Conservation (phyloP, 2,888 invertebrate species). For the Cataglyphis cursor region DNA sequence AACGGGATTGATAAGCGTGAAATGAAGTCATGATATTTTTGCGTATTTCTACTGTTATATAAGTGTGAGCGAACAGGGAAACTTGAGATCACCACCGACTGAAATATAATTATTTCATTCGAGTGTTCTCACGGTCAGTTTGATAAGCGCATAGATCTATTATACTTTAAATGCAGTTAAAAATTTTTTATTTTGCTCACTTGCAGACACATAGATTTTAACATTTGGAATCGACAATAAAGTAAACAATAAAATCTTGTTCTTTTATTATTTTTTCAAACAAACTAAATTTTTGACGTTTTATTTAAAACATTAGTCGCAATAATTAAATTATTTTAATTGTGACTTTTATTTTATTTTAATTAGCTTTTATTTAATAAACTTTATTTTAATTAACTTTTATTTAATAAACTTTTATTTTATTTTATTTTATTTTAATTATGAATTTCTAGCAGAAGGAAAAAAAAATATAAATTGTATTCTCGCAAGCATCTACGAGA, state of each 20-base stretch:
- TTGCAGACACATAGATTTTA: background rate
- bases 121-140: slow-evolving; percentile 10
- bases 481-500: background rate
- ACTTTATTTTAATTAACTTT: too few species aligned
- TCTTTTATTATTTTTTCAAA: background rate
- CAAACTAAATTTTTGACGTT: background rate
- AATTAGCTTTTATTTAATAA: too few species aligned
- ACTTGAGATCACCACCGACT: slow-evolving; percentile 34
- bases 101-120: slow-evolving; percentile 44
- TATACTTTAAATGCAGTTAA: background rate
- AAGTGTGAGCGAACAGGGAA: slow-evolving; percentile 24
- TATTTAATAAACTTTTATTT: too few species aligned
- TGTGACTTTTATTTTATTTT: background rate
- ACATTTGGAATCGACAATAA: background rate
- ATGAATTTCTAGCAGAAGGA: background rate
- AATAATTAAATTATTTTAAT: slow-evolving; percentile 6
- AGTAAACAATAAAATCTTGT: background rate
- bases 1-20: slow-evolving; percentile 77
- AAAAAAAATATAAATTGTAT: background rate
- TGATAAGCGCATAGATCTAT: background rate
- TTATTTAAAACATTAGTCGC: background rate
- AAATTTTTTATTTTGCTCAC: background rate
- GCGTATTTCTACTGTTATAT: slow-evolving; percentile 36
- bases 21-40: slow-evolving; percentile 59
- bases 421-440: too few species aligned